Percentiles rank a stretch among this genome's conserved stretches.
phyloP scores from a whole-genome alignment of 1,140 invertebrate genomes.

The Trichogramma pretiosum region DNA sequence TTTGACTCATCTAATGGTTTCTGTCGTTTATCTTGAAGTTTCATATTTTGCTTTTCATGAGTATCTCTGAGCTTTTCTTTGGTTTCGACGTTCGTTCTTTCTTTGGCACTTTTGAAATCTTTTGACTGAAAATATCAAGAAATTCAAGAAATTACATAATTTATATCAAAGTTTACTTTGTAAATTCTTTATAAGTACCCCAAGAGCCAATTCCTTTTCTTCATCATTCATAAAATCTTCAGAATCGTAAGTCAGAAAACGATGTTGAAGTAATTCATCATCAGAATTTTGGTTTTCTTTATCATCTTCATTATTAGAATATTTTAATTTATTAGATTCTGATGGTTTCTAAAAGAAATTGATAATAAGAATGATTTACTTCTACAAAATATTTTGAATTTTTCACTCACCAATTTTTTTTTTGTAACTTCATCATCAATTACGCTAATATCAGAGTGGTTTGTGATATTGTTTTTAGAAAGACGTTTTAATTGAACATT shows the following conservation, averaged over 20 bases:
- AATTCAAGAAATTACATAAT: no score
- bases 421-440: not conserved
- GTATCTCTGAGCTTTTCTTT: not conserved
- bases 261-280: slow-evolving; percentile 3
- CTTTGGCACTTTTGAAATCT: no score
- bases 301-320: not conserved
- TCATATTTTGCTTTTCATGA: not conserved
- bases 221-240: slow-evolving; percentile 10
- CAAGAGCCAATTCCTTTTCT: no score
- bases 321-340: not conserved
- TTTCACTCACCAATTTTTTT: no score
- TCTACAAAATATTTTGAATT: no score
- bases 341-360: not conserved
- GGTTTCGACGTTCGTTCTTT: not conserved
- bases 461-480: not conserved
- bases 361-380: no score
- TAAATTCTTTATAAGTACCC: no score
- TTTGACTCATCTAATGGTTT: not conserved
- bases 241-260: slow-evolving; percentile 12
- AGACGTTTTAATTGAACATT: not conserved
- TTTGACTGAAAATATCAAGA: no score
- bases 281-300: not conserved
- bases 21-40: not conserved
- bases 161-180: no score
- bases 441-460: not conserved